Base-by-base conservation (phyloP, 2,888 invertebrate species). In the Pandemis cinnamomeana region DNA sequence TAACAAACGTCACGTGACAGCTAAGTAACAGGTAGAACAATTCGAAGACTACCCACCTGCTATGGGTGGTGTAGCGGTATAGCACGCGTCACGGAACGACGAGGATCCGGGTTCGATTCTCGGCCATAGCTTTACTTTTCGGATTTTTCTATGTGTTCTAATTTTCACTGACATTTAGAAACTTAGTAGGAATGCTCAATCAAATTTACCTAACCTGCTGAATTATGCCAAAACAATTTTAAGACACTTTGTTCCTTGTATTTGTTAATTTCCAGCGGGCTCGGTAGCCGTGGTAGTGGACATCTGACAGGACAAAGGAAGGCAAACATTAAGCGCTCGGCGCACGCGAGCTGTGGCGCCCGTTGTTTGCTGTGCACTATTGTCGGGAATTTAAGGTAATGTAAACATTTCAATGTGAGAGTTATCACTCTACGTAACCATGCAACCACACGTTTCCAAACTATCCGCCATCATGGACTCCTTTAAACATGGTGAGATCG, bases 301-400 rank as follows among this genome's bases (percentile, higher is more conserved):
- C n/a, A 11, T 41, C 62, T 13, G 67, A 66, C 75, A 68, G 67
- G 67, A 77, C 77, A 72, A 75, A 75, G 72, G 46, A 61, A 72
- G 41, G 61, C 71, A 67, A 72, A 71, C 69, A 72, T 69, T 71
- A 76, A 75, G 71, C 70, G 61, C 27, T 71, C 6, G 48, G n/a
- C 55, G 70, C 77, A 77, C 75, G 77, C 75, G 75, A 75, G 55
- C 10, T 5, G 55, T 36, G 5, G 27, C 68, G 67, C 36, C 67
- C 20, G 13, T 11, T 60, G 60, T 69, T 44, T 60, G 60, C 68
- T 15, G 58, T 15, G n/a, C 66, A 51, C 51, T n/a, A 36, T 27
- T 48, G 61, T n/a, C 42, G 42, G 27, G 58, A 27, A 66, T 66
- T 51, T 51, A 36, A 36, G 36, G 66, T 51, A 36, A 15, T 55